These are phyloP conservation scores for Tetrapedia diversipes DNA, from an alignment of 2,888 invertebrate species.

Conservation along the genomic window DNA sequence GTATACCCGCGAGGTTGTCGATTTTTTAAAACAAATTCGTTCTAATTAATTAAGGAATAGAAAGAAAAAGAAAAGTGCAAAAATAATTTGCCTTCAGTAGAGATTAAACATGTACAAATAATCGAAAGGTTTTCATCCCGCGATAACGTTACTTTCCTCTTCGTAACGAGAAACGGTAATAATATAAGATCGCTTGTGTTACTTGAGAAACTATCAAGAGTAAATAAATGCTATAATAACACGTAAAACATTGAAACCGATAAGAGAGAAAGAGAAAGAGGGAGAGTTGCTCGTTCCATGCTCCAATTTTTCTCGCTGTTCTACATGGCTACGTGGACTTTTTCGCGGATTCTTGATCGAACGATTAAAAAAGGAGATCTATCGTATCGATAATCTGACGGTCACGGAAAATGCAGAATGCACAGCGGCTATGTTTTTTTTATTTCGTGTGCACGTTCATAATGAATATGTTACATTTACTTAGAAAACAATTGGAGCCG, in stretches of 20 bases:
- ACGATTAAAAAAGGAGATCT: background rate
- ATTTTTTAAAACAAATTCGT: constrained; percentile 15
- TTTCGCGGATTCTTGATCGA: background rate
- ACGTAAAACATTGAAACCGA: background rate
- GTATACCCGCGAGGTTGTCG: constrained; percentile 1
- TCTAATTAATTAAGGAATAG: constrained; percentile 12
- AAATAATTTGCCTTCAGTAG: constrained; percentile 57
- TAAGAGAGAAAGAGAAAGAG: too few species aligned
- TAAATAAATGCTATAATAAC: background rate
- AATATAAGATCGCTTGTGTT: background rate
- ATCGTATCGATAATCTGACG: background rate
- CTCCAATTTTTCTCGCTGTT: background rate
- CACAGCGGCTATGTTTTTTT: constrained; percentile 48
- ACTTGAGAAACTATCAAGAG: background rate
- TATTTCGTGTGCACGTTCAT: constrained; percentile 47
- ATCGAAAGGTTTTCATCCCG: background rate
- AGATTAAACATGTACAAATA: constrained; percentile 41
- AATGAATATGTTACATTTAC: constrained; percentile 32
- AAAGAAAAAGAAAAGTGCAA: constrained; percentile 42
- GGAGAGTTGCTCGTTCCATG: background rate
- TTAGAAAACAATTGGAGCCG: constrained; percentile 34
- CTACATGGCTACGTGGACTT: background rate
- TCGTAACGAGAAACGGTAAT: background rate
- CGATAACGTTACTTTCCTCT: background rate
- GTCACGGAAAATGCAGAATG: constrained; percentile 41